A percentile compares a stretch with the other conserved stretches of the same genome.
These are phyloP conservation scores for Sorex fumeus DNA, from an alignment of 2,113 vertebrate species.

Conservation along the genomic window DNA sequence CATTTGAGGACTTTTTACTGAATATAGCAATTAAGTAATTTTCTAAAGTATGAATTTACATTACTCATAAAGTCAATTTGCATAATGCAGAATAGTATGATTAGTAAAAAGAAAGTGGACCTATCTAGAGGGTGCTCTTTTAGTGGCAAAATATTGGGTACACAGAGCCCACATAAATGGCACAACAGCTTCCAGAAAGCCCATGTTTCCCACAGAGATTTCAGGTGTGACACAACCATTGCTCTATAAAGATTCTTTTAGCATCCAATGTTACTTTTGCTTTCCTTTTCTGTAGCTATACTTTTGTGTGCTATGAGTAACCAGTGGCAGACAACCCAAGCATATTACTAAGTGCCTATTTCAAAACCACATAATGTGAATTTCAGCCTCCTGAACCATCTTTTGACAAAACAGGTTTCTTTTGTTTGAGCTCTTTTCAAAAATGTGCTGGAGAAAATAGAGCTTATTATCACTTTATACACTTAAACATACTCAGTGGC, in stretches of 20 bases:
- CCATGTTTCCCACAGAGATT: not conserved
- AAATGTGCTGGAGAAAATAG: not conserved
- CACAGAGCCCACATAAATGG: not conserved
- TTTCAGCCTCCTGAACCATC: not conserved
- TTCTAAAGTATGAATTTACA: not conserved
- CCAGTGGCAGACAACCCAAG: not conserved
- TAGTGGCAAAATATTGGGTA: not conserved
- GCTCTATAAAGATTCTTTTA: not conserved
- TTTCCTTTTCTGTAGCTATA: not conserved
- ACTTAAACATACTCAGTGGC: not conserved
- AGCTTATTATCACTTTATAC: not conserved
- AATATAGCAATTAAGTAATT: slow-evolving; percentile 1
- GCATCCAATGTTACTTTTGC: not conserved
- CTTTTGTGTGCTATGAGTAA: not conserved
- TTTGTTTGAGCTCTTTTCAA: not conserved
- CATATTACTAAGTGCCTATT: not conserved
- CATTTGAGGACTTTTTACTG: not conserved
- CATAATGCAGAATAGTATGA: not conserved
- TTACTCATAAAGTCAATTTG: slow-evolving; percentile 19
- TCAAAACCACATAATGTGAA: not conserved
- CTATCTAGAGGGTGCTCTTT: not conserved
- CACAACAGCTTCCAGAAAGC: not conserved
- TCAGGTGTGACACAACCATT: not conserved
- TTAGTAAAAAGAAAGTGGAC: not conserved
- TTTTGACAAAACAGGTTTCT: not conserved